Evolutionary conservation across 2,888 invertebrate genomes (phyloP), one percentile per base, ranked within the genome.

Genomic region (Gandaritis pyraliata): DNA sequence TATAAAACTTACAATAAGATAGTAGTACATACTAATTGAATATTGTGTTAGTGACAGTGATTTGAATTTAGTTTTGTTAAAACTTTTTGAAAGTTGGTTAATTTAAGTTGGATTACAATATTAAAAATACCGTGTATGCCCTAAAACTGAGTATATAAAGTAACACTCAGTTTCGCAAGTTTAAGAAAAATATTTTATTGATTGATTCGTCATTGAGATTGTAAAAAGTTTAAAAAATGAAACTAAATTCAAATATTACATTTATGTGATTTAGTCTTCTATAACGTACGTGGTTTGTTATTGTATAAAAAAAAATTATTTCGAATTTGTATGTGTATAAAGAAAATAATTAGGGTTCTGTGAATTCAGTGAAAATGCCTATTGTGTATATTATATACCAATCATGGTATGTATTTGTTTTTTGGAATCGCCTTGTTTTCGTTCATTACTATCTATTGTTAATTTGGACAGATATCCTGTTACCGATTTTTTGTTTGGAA

Each of bases 201-300:
- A 23, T 23, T 5, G 6, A 23, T 23, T 23, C 1, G 3, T 23
- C 23, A 23, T 1, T 23, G 3, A 23, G 23, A 6, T 23, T 23
- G n/a, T n/a, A n/a, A n/a, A n/a, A n/a, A n/a, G n/a, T n/a, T n/a
- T 52, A 38, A 36, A 18, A 54, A 38, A 55, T 29, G 18, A 64
- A 60, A 53, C 49, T 53, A 60, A 45, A 53, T 64, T 46, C 58
- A 55, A 55, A 52, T 13, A 50, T 29, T 64, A 61, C 33, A 15
- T 53, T 13, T 60, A 58, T 15, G 46, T 68, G n/a, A n/a, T n/a
- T n/a, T 79, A 79, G 86, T 87, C 85, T 86, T 87, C 86, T 81
- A 72, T 82, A 77, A 81, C 78, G 66, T 65, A 65, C 52, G 15
- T 10, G 29, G 12, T 15, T 43, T 49, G n/a, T 56, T 13, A 23